Evolutionary conservation across 2,797 vertebrate species (phyloP).

Genomic region (Eospalax fontanierii): DNA sequence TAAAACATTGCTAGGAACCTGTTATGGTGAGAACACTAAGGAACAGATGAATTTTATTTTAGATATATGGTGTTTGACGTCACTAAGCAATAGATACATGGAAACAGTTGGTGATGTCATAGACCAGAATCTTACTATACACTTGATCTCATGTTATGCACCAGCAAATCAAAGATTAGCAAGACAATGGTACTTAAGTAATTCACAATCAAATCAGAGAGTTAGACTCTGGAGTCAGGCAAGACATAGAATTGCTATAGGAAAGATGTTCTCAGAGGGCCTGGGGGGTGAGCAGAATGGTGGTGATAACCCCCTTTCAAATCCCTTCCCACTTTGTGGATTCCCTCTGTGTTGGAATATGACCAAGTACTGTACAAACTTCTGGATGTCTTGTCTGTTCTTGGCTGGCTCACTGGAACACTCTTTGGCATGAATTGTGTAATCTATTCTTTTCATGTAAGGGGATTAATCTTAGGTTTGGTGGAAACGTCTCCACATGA

Average conservation of each 20-base stretch:
- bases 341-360: constrained; percentile 3
- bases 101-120: neutral
- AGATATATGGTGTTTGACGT: neutral
- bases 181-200: neutral
- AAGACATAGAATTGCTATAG: neutral
- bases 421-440: neutral
- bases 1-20: neutral
- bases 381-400: constrained; percentile 10
- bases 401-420: constrained; percentile 2
- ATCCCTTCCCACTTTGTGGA: neutral
- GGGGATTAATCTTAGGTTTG: constrained; percentile 45
- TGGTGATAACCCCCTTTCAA: neutral
- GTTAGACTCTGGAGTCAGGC: neutral
- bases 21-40: neutral
- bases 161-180: neutral
- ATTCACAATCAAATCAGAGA: neutral
- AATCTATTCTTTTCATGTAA: constrained; percentile 57
- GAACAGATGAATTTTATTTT: constrained; percentile 4
- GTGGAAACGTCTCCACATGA: constrained; percentile 1
- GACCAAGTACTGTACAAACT: neutral
- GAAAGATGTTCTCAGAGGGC: neutral
- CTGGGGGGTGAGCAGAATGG: neutral
- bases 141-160: neutral
- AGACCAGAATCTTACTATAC: neutral
- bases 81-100: neutral